Evolutionary conservation across 2,888 invertebrate genomes (phyloP), one percentile per base, ranked within the genome.

Genomic region (Latrodectus elegans): DNA sequence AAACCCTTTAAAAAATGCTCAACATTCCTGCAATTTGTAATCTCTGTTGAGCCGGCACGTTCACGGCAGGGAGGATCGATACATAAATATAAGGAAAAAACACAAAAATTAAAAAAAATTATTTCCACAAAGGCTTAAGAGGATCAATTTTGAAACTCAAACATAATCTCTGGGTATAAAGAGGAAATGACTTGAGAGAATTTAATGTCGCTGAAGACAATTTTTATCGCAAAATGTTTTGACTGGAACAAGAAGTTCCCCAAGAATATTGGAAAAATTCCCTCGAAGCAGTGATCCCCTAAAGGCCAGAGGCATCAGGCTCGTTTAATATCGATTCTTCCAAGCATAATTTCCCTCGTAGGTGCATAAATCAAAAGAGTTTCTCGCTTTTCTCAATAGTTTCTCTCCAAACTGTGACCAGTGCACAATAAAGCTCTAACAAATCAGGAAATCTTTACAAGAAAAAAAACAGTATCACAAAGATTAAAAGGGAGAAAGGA

Each of bases 121-220:
- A 14, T 73, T 52, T 53, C 17, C n/a, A 64, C 49, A 64, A 64
- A n/a, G 14, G 26, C 70, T 38, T 17, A 26, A 22, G 53, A 55
- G 75, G 68, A 74, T 82, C 75, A 82, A 75, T 75, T 82, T 75
- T 55, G 64, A 75, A 74, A 75, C 82, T 82, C 70, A 82, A 75
- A 75, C 75, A 68, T 82, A 75, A 82, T 81, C 81, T 81, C 11
- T 26, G 52, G 15, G 82, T 75, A 82, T 82, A 67, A 73, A 73
- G 75, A 17, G 82, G 74, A 82, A 82, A 82, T 82, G 67, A 82
- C 67, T 74, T 67, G 82, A 74, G 75, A 82, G 75, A 82, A 82
- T 82, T 82, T 82, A 82, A 82, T 82, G 82, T 75, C 74, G 55
- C 38, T n/a, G 51, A 64, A 71, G 82, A 51, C 82, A 75, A 82